Conservation (phyloP, 2,797 vertebrate species). For the Amblyopsis hoosieri region DNA sequence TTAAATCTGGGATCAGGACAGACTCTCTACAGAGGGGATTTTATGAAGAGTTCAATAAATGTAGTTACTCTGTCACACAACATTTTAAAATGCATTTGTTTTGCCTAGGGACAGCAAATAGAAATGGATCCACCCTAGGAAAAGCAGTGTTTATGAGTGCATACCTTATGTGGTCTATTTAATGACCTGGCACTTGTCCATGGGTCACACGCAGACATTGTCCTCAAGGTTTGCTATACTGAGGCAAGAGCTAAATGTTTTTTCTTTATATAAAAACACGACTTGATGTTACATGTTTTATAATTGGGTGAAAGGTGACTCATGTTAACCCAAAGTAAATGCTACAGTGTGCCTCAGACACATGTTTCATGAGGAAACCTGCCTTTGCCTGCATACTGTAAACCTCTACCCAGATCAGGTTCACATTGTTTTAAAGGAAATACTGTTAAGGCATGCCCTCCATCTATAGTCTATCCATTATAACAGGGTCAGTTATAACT, state of each 20-base stretch:
- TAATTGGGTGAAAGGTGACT: slow-evolving; percentile 35
- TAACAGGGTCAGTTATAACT: slow-evolving; percentile 29
- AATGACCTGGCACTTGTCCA: slow-evolving; percentile 38
- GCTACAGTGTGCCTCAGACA: slow-evolving; percentile 12
- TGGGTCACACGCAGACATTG: slow-evolving; percentile 41
- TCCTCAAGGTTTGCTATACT: slow-evolving; percentile 35
- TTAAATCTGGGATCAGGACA: slow-evolving; percentile 31
- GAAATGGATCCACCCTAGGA: slow-evolving; percentile 46
- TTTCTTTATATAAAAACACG: neutral
- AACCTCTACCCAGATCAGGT: slow-evolving; percentile 40
- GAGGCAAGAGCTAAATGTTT: slow-evolving; percentile 4
- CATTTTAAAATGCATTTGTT: slow-evolving; percentile 21
- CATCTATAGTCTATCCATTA: slow-evolving; percentile 13
- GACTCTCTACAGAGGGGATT: slow-evolving; percentile 14
- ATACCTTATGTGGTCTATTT: slow-evolving; percentile 33
- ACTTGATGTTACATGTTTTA: slow-evolving; percentile 35
- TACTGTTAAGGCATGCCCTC: slow-evolving; percentile 24
- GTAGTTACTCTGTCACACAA: slow-evolving; percentile 34
- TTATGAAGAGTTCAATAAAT: slow-evolving; percentile 32
- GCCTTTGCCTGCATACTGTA: slow-evolving; percentile 28
- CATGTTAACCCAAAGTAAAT: slow-evolving; percentile 19
- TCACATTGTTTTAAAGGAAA: slow-evolving; percentile 17
- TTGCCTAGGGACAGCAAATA: slow-evolving; percentile 29
- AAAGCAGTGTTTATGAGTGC: slow-evolving; percentile 32
- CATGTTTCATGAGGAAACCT: slow-evolving; percentile 41